A percentile compares a stretch with the other conserved stretches of the same genome.
These are phyloP conservation scores for Hippasteria phrygiana DNA, from an alignment of 53 echinoderm and acorn worm species.

Conservation along the genomic window DNA sequence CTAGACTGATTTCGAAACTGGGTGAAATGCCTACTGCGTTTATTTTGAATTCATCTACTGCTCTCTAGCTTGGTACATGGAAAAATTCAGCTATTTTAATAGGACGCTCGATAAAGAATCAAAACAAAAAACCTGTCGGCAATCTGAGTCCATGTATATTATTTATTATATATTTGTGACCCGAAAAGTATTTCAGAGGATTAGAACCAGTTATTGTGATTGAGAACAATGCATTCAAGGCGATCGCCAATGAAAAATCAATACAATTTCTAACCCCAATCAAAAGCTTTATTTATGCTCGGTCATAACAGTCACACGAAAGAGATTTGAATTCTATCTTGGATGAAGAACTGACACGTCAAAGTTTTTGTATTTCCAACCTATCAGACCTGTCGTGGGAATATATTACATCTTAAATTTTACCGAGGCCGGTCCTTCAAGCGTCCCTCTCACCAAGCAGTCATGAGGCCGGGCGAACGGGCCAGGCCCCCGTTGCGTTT, in stretches of 20 bases:
- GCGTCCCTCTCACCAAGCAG: not conserved
- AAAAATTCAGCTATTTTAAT: no score
- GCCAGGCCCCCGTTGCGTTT: not conserved
- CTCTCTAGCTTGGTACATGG: no score
- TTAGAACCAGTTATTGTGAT: not conserved
- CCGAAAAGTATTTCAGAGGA: not conserved
- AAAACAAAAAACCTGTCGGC: no score
- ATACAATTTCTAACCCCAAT: not conserved
- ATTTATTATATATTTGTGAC: not conserved
- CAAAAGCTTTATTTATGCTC: not conserved
- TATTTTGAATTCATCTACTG: no score
- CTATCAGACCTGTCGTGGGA: not conserved
- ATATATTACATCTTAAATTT: not conserved
- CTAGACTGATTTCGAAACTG: not conserved
- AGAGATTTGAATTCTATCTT: not conserved
- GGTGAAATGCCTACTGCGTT: no score
- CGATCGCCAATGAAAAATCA: not conserved
- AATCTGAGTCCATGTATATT: no score
- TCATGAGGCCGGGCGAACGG: not conserved
- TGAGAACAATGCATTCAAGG: constrained; percentile 31
- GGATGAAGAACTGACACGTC: not conserved
- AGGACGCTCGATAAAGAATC: no score
- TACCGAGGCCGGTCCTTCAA: not conserved
- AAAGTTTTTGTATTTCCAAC: not conserved
- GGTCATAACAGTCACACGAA: not conserved